These are phyloP conservation scores for Felis catus DNA, from an alignment of 2,113 vertebrate species.

Conservation along the genomic window DNA sequence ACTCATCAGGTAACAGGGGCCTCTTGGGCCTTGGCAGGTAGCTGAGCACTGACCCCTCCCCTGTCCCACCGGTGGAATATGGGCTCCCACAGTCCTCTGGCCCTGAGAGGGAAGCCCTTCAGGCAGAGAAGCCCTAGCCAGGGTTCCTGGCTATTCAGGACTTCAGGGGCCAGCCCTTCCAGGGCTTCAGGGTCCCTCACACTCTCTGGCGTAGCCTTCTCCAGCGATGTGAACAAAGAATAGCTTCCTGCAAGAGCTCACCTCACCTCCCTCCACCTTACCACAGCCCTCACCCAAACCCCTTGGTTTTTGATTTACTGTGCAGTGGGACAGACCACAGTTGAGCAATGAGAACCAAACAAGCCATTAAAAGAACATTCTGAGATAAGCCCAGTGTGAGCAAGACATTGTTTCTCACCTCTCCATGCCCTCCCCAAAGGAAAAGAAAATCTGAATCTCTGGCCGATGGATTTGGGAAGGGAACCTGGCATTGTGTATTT, in stretches of 20 bases:
- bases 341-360: neutral
- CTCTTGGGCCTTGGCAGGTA: slow-evolving; percentile 57
- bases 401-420: neutral
- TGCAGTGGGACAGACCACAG: neutral
- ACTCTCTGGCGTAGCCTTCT: neutral
- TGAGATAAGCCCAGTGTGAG: slow-evolving; percentile 5
- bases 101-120: neutral
- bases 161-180: neutral
- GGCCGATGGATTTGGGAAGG: neutral
- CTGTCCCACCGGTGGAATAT: neutral
- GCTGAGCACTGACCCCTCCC: neutral
- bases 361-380: slow-evolving; percentile 20
- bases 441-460: neutral
- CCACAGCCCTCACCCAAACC: neutral
- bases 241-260: neutral
- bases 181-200: neutral
- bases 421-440: neutral
- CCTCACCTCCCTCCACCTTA: neutral
- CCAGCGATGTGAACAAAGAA: neutral
- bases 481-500: slow-evolving; percentile 6
- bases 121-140: neutral
- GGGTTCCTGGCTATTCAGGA: neutral
- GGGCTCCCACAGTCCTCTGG: neutral
- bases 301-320: neutral
- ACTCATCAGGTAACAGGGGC: slow-evolving; percentile 96